Percentiles rank a stretch among this genome's conserved stretches.
These are phyloP conservation scores for Myiopsitta monachus DNA, from an alignment of 2,113 vertebrate species.

Conservation along the genomic window DNA sequence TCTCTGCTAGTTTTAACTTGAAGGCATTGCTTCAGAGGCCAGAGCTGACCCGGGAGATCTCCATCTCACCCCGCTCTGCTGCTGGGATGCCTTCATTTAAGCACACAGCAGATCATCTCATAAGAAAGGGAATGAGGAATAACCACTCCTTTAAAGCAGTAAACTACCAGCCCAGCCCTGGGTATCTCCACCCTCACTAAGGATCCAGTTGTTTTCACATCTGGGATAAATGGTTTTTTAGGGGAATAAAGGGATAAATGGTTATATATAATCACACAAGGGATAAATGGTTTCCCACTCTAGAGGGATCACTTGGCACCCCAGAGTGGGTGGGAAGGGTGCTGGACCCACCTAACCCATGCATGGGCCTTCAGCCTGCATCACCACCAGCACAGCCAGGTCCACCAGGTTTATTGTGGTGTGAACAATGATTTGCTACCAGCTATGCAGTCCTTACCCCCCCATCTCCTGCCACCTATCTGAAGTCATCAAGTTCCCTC, in stretches of 20 bases:
- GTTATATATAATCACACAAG: too few relatives aligned
- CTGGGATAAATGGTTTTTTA: rapidly evolving
- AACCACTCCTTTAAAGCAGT: not conserved
- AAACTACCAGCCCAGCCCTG: not conserved
- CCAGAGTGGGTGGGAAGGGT: rapidly evolving
- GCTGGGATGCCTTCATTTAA: not conserved
- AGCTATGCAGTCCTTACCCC: not conserved
- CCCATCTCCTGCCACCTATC: not conserved
- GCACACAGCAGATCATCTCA: rapidly evolving
- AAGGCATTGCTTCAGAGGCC: not conserved
- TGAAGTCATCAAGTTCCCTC: not conserved
- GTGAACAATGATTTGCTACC: not conserved
- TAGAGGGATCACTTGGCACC: rapidly evolving
- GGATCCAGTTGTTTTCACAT: not conserved
- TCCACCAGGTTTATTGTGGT: not conserved
- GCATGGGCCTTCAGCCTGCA: not conserved
- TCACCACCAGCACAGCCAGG: not conserved
- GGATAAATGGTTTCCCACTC: not conserved
- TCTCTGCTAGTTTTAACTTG: not conserved
- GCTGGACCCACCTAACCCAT: not conserved
- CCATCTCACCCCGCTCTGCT: rapidly evolving
- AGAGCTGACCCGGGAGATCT: not conserved
- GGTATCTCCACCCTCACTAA: not conserved
- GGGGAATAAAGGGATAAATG: too few relatives aligned
- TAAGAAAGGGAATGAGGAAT: not conserved